Evolutionary conservation across 2,113 vertebrate genomes (phyloP).

Genomic region (Psephotus haematonotus): DNA sequence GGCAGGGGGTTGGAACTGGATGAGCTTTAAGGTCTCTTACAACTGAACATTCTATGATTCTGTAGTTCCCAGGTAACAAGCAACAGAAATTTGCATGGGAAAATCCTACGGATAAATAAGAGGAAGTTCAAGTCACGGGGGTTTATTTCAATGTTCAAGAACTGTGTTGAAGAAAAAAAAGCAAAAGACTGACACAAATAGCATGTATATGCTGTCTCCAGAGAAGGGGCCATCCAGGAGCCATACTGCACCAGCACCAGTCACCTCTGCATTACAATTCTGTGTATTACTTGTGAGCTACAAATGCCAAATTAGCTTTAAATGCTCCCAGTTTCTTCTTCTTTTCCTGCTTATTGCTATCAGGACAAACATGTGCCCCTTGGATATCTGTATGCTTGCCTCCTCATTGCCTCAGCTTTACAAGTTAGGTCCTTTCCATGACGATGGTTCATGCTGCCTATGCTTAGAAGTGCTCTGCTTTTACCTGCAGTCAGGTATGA

Average conservation of each 20-base stretch:
- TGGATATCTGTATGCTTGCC: rapidly evolving
- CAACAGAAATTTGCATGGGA: not conserved
- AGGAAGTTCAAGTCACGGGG: not conserved
- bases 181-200: not conserved
- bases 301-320: not conserved
- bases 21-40: not conserved
- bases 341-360: not conserved
- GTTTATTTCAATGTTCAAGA: not conserved
- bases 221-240: not conserved
- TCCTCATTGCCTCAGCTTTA: not conserved
- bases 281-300: not conserved
- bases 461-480: not conserved
- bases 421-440: not conserved
- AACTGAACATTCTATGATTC: not conserved
- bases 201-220: not conserved
- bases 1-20: not conserved
- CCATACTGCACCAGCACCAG: not conserved
- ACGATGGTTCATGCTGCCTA: not conserved
- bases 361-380: rapidly evolving
- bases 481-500: not conserved
- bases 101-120: not conserved
- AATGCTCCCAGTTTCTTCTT: not conserved
- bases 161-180: not conserved
- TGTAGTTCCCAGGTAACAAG: not conserved
- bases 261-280: not conserved